These are phyloP conservation scores for Channa argus DNA, from an alignment of 2,113 vertebrate species.

Conservation along the genomic window DNA sequence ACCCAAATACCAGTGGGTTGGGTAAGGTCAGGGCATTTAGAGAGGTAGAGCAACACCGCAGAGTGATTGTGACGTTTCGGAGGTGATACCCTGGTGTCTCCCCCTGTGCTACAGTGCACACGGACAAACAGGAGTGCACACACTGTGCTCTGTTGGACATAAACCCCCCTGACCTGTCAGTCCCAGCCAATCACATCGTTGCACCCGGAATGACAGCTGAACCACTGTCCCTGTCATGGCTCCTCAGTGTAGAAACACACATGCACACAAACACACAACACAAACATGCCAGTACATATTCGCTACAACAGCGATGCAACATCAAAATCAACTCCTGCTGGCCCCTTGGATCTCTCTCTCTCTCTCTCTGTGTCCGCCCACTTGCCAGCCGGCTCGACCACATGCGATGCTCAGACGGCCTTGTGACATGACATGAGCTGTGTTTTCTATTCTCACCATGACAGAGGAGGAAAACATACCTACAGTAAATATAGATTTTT, in stretches of 20 bases:
- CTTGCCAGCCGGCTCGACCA: conserved; percentile 55
- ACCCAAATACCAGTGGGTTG: conserved; percentile 51
- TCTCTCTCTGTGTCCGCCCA: conserved; percentile 44
- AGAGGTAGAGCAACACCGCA: conserved; percentile 48
- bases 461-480: conserved; percentile 1
- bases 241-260: conserved; percentile 74
- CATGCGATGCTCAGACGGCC: conserved; percentile 73
- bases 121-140: conserved; percentile 33
- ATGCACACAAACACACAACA: conserved; percentile 57
- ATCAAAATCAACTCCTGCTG: conserved; percentile 72
- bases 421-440: conserved; percentile 74
- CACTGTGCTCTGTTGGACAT: conserved; percentile 60
- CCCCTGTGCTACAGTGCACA: conserved; percentile 36
- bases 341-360: conserved; percentile 63
- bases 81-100: conserved; percentile 60
- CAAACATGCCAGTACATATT: conserved; percentile 61
- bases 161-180: conserved; percentile 79
- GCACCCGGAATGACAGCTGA: conserved; percentile 74
- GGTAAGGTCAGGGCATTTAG: conserved; percentile 57
- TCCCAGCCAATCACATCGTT: conserved; percentile 64
- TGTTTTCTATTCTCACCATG: conserved; percentile 18
- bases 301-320: conserved; percentile 55
- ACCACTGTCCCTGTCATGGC: conserved; percentile 82
- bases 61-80: conserved; percentile 64
- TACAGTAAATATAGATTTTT: background rate